Percentiles rank a stretch among this genome's conserved stretches.
These are phyloP conservation scores for Melanotaenia trifasciata DNA, from an alignment of 2,797 vertebrate genomes.

Conservation along the genomic window DNA sequence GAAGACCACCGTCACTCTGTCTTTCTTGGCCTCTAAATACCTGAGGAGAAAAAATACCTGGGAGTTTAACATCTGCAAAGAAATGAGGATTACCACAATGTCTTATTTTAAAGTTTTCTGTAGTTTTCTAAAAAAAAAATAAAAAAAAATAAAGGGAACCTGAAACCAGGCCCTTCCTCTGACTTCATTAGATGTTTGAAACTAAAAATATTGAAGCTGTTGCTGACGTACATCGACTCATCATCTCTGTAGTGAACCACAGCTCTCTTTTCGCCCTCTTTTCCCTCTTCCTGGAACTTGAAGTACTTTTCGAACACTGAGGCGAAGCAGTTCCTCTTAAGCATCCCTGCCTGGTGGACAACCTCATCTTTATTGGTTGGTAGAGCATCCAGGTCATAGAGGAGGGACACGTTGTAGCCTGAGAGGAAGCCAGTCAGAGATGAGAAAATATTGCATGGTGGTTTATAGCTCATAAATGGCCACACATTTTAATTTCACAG, in stretches of 20 bases:
- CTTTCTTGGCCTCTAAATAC: slow-evolving; percentile 98
- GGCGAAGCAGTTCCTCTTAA: slow-evolving; percentile 99
- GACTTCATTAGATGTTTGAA: background rate
- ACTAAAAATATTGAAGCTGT: background rate
- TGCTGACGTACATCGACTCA: slow-evolving; percentile 92
- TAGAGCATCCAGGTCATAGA: slow-evolving; percentile 93
- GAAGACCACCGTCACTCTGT: slow-evolving; percentile 98
- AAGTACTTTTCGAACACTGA: slow-evolving; percentile 99
- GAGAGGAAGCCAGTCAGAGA: background rate
- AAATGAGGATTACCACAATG: background rate
- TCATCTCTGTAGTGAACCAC: slow-evolving; percentile 99
- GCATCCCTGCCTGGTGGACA: slow-evolving; percentile 96
- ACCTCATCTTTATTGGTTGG: slow-evolving; percentile 91
- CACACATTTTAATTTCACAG: background rate
- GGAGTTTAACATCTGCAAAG: background rate
- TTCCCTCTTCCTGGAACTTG: slow-evolving; percentile 97
- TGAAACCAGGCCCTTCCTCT: background rate
- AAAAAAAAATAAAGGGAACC: background rate
- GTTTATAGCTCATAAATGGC: background rate
- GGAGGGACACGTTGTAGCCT: slow-evolving; percentile 98
- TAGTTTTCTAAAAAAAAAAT: too few species aligned
- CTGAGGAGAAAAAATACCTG: slow-evolving; percentile 68
- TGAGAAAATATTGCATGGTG: background rate
- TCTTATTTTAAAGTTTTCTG: background rate
- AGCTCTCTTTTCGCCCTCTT: slow-evolving; percentile 93